These are phyloP conservation scores for Cromileptes altivelis DNA, from an alignment of 2,113 vertebrate genomes.

Conservation along the genomic window DNA sequence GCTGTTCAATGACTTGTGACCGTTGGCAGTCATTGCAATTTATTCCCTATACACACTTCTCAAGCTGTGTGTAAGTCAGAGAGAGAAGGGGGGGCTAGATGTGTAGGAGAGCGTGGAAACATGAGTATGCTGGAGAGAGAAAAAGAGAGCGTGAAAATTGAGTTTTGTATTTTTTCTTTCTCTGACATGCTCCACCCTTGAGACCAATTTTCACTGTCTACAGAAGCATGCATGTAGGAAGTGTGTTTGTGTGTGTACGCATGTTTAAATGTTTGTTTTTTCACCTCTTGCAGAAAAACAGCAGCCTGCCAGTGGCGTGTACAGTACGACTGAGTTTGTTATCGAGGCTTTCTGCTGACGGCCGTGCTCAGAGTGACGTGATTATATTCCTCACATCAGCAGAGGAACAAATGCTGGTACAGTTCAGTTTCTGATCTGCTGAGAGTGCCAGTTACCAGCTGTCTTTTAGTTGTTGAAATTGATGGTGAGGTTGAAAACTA, in stretches of 20 bases:
- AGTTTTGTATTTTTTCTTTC: conserved; percentile 4
- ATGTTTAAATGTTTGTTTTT: not conserved
- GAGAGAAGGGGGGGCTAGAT: not conserved
- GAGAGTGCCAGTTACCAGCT: conserved; percentile 25
- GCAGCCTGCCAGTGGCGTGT: conserved; percentile 20
- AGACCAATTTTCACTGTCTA: conserved; percentile 55
- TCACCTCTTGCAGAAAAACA: conserved; percentile 20
- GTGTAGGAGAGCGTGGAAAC: conserved; percentile 12
- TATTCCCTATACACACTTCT: conserved; percentile 16
- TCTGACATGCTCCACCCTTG: conserved; percentile 11
- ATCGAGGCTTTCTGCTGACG: conserved; percentile 41
- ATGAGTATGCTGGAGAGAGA: not conserved
- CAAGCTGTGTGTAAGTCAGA: conserved; percentile 14
- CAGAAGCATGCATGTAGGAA: not conserved
- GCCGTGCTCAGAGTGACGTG: conserved; percentile 9
- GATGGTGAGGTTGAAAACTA: not conserved
- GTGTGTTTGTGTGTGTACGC: not conserved
- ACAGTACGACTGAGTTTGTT: not conserved
- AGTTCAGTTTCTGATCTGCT: conserved; percentile 27
- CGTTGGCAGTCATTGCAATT: conserved; percentile 15
- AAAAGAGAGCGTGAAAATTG: not conserved
- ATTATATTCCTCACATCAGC: conserved; percentile 30
- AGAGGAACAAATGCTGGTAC: conserved; percentile 30
- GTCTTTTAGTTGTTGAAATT: conserved; percentile 11
- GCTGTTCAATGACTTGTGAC: conserved; percentile 30